phyloP scores from a whole-genome alignment of 2,113 vertebrate species.

The Phalacrocorax brasilianus region DNA sequence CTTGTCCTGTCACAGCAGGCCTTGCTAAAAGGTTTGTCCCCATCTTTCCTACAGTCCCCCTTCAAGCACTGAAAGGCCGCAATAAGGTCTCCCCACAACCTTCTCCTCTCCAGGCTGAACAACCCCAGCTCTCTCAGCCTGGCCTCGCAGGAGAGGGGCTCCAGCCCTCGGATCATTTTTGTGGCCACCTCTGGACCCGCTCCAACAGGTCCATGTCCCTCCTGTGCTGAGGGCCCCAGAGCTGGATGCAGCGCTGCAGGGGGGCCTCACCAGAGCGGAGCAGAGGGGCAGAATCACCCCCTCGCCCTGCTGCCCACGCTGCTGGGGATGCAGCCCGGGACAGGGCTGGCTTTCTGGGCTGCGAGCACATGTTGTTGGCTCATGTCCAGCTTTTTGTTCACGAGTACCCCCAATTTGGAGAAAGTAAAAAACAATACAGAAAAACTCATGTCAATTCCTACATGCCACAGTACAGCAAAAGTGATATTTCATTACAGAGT shows the following conservation, averaged over 20 bases:
- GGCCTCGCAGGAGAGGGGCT: background rate
- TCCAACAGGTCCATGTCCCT: background rate
- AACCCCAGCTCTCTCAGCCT: background rate
- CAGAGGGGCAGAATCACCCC: background rate
- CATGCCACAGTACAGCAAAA: background rate
- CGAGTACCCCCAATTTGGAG: background rate
- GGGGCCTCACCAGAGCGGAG: background rate
- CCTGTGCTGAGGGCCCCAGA: background rate
- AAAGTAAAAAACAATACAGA: background rate
- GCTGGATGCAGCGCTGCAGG: background rate
- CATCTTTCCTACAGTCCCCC: background rate
- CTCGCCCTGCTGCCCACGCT: fast-evolving
- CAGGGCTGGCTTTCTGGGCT: fast-evolving
- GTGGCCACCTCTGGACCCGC: background rate
- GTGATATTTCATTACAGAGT: background rate
- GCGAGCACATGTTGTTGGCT: fast-evolving
- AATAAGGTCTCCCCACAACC: background rate
- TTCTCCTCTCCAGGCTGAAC: background rate
- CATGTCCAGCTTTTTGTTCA: background rate
- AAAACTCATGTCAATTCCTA: background rate
- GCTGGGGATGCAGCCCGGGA: background rate
- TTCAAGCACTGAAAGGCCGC: background rate
- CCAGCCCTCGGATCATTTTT: background rate
- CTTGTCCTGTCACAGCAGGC: background rate
- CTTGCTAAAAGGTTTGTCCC: background rate